Evolutionary conservation across 2,113 vertebrate species (phyloP).

Genomic region (Felis chaus): DNA sequence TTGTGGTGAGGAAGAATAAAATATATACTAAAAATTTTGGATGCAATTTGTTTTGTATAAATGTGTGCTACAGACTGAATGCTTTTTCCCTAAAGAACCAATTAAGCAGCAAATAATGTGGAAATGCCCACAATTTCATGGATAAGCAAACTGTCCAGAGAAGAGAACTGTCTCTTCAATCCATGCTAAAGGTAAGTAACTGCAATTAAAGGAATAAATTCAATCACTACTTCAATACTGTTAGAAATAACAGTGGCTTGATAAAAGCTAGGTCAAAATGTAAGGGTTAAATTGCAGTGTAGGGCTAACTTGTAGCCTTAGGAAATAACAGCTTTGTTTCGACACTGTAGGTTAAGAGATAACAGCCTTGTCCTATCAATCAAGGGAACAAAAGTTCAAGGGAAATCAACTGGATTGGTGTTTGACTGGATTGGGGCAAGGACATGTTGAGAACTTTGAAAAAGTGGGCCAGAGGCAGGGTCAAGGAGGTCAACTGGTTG

Average conservation of each 20-base stretch:
- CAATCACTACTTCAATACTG: neutral
- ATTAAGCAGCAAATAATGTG: constrained; percentile 10
- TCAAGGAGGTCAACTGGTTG: too few relatives aligned
- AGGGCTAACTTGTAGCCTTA: too few relatives aligned
- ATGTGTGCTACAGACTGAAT: neutral
- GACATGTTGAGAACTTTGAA: too few relatives aligned
- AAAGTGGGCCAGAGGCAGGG: too few relatives aligned
- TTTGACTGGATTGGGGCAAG: too few relatives aligned
- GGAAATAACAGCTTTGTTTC: too few relatives aligned
- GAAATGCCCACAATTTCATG: constrained; percentile 13
- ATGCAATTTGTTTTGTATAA: constrained; percentile 33
- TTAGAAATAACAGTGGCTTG: constrained; percentile 19
- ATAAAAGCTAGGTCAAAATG: constrained; percentile 26
- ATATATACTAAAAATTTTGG: neutral
- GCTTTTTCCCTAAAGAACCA: constrained; percentile 32
- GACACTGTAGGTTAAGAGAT: too few relatives aligned
- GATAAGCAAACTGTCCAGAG: neutral
- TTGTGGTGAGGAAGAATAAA: neutral
- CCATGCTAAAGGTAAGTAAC: constrained; percentile 30
- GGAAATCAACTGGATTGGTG: too few relatives aligned
- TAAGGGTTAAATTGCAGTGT: too few relatives aligned
- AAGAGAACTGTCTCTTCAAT: constrained; percentile 2
- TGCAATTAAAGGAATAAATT: constrained; percentile 52
- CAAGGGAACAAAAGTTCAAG: too few relatives aligned
- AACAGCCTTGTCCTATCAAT: too few relatives aligned